A percentile compares a stretch with the other conserved stretches of the same genome.
These are phyloP conservation scores for Tribolium freemani DNA, from an alignment of 2,888 invertebrate genomes.

Conservation along the genomic window DNA sequence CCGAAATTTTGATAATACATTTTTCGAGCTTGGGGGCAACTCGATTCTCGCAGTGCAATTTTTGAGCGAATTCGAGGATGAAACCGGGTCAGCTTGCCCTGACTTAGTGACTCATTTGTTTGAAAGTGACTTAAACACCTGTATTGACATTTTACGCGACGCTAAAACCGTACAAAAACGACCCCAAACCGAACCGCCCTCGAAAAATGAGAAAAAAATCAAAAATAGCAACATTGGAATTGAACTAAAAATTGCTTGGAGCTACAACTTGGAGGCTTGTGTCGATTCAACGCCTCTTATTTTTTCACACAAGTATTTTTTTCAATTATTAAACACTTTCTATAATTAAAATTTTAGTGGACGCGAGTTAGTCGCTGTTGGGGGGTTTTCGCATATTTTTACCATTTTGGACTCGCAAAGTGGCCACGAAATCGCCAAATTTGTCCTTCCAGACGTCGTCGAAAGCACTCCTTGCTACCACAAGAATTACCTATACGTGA, in stretches of 20 bases:
- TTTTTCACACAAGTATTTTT: slow-evolving; percentile 67
- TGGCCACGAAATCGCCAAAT: slow-evolving; percentile 69
- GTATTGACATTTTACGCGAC: slow-evolving; percentile 45
- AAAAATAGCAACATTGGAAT: not conserved
- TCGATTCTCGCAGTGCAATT: slow-evolving; percentile 79
- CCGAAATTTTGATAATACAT: slow-evolving; percentile 62
- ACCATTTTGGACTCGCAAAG: slow-evolving; percentile 72
- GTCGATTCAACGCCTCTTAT: slow-evolving; percentile 83
- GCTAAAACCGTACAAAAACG: not conserved
- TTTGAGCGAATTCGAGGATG: slow-evolving; percentile 71
- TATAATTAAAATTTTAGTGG: slow-evolving; percentile 42
- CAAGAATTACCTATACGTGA: slow-evolving; percentile 74
- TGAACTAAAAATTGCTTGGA: slow-evolving; percentile 67
- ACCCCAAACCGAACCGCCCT: not conserved
- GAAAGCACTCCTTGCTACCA: slow-evolving; percentile 72
- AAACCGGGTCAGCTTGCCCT: slow-evolving; percentile 62
- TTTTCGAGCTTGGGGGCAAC: slow-evolving; percentile 79
- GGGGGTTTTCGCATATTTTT: slow-evolving; percentile 83
- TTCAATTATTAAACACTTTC: slow-evolving; percentile 11
- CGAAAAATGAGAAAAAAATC: slow-evolving; percentile 50
- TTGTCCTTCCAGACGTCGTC: slow-evolving; percentile 77
- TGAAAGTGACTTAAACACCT: slow-evolving; percentile 66
- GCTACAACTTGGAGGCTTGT: slow-evolving; percentile 81
- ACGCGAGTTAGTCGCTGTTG: slow-evolving; percentile 70
- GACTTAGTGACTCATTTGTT: slow-evolving; percentile 72